Evolutionary conservation across 2,888 invertebrate species (phyloP).

Genomic region (Lochmaea capreae): DNA sequence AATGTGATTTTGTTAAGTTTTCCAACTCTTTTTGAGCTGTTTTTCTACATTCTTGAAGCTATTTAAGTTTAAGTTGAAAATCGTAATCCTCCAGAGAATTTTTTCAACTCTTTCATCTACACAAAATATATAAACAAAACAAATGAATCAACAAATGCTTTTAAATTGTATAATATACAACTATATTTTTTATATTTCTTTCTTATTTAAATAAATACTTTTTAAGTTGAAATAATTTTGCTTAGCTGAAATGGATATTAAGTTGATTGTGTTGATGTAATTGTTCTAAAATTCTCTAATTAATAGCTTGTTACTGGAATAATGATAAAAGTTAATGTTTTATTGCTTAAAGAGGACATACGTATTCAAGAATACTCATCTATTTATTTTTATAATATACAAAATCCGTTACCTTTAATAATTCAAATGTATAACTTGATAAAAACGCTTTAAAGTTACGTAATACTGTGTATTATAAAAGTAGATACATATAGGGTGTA

Average conservation of each 20-base stretch:
- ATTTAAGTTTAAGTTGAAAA: not conserved
- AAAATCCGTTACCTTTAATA: not conserved
- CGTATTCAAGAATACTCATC: constrained; percentile 1
- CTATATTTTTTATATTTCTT: too few species aligned
- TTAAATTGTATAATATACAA: not conserved
- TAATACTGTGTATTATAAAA: constrained; percentile 14
- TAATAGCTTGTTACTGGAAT: not conserved
- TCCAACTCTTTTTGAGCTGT: constrained; percentile 47
- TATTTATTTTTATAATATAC: constrained; percentile 14
- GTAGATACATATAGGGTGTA: not conserved
- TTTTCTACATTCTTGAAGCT: constrained; percentile 32
- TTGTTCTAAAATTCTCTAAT: not conserved
- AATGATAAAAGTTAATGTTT: not conserved
- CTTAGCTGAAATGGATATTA: too few species aligned
- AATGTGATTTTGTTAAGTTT: constrained; percentile 54
- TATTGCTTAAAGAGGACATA: constrained; percentile 1
- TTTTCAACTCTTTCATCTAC: not conserved
- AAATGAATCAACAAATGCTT: not conserved
- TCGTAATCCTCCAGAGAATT: not conserved
- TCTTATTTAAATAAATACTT: too few species aligned
- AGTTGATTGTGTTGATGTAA: not conserved
- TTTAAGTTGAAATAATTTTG: too few species aligned
- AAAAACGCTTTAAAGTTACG: not conserved
- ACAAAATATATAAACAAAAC: not conserved
- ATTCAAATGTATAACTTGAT: not conserved